These are phyloP conservation scores for Pristionchus arcanus DNA, from an alignment of 2,888 invertebrate species.

Conservation along the genomic window DNA sequence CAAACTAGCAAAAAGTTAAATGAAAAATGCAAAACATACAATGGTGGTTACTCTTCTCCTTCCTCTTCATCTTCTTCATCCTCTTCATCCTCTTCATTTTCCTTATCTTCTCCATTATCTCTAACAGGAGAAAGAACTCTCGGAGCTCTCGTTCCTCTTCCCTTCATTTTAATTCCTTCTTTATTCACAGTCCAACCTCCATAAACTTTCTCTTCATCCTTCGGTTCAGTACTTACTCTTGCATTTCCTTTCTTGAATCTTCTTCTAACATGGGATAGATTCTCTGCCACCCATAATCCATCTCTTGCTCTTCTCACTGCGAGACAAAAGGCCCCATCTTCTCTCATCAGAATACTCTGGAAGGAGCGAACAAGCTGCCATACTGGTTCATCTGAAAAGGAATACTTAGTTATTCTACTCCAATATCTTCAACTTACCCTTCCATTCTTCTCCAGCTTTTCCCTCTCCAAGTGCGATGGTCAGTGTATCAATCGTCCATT, in stretches of 20 bases:
- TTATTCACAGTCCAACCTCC: background rate
- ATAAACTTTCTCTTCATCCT: background rate
- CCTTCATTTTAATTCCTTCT: background rate
- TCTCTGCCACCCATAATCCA: constrained; percentile 50
- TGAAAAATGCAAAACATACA: background rate
- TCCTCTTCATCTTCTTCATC: background rate
- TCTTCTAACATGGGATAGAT: constrained; percentile 40
- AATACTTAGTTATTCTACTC: background rate
- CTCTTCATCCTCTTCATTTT: background rate
- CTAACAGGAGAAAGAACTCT: background rate
- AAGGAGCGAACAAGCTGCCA: background rate
- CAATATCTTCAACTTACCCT: constrained; percentile 46
- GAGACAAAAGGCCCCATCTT: background rate
- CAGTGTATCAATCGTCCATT: constrained; percentile 6
- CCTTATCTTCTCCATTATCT: background rate
- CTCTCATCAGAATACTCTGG: background rate
- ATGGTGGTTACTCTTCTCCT: background rate
- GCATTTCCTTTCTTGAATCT: constrained; percentile 54
- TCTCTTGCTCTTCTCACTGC: constrained; percentile 45
- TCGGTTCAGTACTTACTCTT: constrained; percentile 1
- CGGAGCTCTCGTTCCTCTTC: background rate
- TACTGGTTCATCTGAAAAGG: background rate
- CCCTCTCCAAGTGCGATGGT: constrained; percentile 41
- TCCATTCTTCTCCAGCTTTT: constrained; percentile 51
- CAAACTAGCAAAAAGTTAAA: background rate